Conservation (phyloP, 2,888 invertebrate genomes). For the Euplexia lucipara region DNA sequence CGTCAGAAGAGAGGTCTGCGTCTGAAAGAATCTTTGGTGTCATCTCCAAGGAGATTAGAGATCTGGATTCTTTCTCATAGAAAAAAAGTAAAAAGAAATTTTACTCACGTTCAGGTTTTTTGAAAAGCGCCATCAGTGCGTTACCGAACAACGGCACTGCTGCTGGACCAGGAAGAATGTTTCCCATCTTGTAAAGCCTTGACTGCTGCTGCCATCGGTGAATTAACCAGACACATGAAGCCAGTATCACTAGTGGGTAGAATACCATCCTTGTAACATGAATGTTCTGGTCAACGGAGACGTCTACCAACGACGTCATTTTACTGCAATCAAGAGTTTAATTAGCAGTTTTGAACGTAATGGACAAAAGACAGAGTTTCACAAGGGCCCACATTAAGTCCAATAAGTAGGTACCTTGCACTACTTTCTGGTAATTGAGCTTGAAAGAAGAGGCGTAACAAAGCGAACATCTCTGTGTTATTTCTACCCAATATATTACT, state of each 20-base stretch:
- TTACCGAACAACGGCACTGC: slow-evolving; percentile 93
- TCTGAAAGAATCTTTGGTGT: too few relatives aligned
- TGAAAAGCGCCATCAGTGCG: slow-evolving; percentile 92
- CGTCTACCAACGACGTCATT: slow-evolving; percentile 71
- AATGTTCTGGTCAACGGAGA: slow-evolving; percentile 57
- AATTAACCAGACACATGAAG: slow-evolving; percentile 76
- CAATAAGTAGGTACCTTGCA: too few relatives aligned
- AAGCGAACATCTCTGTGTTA: background rate
- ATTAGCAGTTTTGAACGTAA: background rate
- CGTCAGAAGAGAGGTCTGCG: too few relatives aligned
- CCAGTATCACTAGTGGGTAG: slow-evolving; percentile 74
- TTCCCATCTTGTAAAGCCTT: slow-evolving; percentile 91
- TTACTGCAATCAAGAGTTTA: slow-evolving; percentile 51
- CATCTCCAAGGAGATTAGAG: too few relatives aligned
- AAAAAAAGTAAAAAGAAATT: too few relatives aligned
- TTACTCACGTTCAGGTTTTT: slow-evolving; percentile 91
- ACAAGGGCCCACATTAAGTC: too few relatives aligned
- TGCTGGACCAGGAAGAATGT: slow-evolving; percentile 93
- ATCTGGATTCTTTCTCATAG: too few relatives aligned
- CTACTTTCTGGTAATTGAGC: background rate
- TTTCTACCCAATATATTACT: too few relatives aligned
- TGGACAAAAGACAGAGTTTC: background rate
- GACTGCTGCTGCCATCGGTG: slow-evolving; percentile 89
- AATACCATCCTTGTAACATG: slow-evolving; percentile 67
- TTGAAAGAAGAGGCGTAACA: background rate